Evolutionary conservation across 2,888 invertebrate species (phyloP).

Genomic region (Cosmorhoe ocellata): DNA sequence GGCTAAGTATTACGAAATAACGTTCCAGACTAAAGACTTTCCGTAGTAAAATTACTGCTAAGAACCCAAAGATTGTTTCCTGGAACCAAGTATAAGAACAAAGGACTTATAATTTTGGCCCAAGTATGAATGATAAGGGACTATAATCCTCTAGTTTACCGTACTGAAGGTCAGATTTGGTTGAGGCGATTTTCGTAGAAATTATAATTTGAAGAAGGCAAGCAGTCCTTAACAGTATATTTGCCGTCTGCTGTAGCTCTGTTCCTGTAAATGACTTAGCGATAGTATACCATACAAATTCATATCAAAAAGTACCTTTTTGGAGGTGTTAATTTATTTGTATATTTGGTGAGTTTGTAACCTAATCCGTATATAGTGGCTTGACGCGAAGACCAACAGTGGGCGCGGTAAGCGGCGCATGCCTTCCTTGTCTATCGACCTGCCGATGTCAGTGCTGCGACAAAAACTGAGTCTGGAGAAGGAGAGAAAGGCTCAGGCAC

Average conservation of each 20-base stretch:
- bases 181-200: neutral
- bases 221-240: no score
- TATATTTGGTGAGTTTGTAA: neutral
- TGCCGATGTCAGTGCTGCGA: conserved; percentile 92
- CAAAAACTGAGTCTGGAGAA: conserved; percentile 90
- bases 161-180: neutral
- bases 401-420: conserved; percentile 82
- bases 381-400: conserved; percentile 56
- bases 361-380: conserved; percentile 5
- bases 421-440: conserved; percentile 91
- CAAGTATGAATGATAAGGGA: neutral
- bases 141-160: neutral
- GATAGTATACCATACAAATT: no score
- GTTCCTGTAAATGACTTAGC: no score
- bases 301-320: neutral
- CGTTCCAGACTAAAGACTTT: no score
- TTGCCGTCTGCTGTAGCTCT: no score
- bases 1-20: no score
- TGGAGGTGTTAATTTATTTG: neutral
- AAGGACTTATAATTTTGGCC: neutral
- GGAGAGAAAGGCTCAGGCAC: conserved; percentile 85
- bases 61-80: neutral
- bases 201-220: no score
- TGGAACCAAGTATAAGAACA: neutral
- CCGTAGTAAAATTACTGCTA: neutral